These are phyloP conservation scores for Peromyscus californicus DNA, from an alignment of 2,113 vertebrate genomes.

Conservation along the genomic window DNA sequence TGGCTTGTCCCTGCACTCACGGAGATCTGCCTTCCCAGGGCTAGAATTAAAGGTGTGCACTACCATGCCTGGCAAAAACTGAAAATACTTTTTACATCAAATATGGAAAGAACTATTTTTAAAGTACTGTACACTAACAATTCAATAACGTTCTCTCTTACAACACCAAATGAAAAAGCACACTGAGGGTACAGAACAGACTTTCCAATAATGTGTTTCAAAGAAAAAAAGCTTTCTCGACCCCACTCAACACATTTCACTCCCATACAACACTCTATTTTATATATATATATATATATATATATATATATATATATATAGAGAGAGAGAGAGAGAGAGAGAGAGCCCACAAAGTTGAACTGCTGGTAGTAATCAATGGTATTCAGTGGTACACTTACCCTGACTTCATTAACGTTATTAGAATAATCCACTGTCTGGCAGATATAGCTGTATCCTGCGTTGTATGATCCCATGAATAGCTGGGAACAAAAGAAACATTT, in stretches of 20 bases:
- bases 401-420: constrained; percentile 97
- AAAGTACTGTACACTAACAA: not conserved
- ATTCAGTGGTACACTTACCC: constrained; percentile 91
- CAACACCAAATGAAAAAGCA: not conserved
- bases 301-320: too few species aligned
- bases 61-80: not conserved
- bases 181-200: not conserved
- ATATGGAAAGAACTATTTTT: not conserved
- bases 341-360: not conserved
- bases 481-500: constrained; percentile 84
- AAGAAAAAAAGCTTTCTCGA: not conserved
- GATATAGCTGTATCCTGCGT: constrained; percentile 98
- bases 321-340: too few species aligned
- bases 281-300: too few species aligned
- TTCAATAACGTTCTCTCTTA: not conserved
- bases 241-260: constrained; percentile 14
- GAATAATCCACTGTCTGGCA: constrained; percentile 98
- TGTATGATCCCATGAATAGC: constrained; percentile 96
- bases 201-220: not conserved
- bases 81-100: constrained; percentile 44
- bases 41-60: not conserved
- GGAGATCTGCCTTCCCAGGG: too few species aligned
- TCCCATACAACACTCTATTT: not conserved
- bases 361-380: not conserved
- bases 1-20: not conserved